These are phyloP conservation scores for Protaetia brevitarsis DNA, from an alignment of 1,140 invertebrate genomes.

Conservation along the genomic window DNA sequence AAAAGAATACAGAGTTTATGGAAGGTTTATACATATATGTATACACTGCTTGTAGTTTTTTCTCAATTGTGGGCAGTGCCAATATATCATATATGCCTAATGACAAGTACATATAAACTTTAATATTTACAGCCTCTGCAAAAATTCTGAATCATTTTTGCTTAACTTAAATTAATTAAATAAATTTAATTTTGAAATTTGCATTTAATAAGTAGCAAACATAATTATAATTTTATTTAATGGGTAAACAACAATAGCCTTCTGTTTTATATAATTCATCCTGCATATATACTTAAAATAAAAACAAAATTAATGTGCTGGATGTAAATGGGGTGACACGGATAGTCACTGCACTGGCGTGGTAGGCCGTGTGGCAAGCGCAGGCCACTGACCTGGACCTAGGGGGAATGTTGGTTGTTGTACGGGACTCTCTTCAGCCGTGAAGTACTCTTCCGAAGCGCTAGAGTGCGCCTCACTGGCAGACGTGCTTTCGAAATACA, in stretches of 20 bases:
- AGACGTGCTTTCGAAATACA: not conserved
- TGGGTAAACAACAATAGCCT: not conserved
- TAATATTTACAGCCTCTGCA: no score
- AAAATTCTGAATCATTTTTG: no score
- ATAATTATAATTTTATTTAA: no score
- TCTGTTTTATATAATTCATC: not conserved
- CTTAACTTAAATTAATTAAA: no score
- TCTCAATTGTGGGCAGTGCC: no score
- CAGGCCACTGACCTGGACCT: slow-evolving; percentile 28
- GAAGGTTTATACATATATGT: no score
- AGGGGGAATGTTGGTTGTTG: slow-evolving; percentile 18
- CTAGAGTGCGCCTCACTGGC: not conserved
- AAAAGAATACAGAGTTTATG: no score
- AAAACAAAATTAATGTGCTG: slow-evolving; percentile 2
- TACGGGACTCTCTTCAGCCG: slow-evolving; percentile 11
- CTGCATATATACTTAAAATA: not conserved
- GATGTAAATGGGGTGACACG: slow-evolving; percentile 18
- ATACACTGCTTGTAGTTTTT: no score
- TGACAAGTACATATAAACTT: no score
- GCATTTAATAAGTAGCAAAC: no score
- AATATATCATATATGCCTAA: no score
- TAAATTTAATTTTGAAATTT: no score
- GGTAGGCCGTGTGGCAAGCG: slow-evolving; percentile 22
- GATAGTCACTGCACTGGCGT: slow-evolving; percentile 14
- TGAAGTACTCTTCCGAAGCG: slow-evolving; percentile 6